Base-by-base conservation (phyloP, 2,113 vertebrate genomes). In the Buteo buteo region DNA sequence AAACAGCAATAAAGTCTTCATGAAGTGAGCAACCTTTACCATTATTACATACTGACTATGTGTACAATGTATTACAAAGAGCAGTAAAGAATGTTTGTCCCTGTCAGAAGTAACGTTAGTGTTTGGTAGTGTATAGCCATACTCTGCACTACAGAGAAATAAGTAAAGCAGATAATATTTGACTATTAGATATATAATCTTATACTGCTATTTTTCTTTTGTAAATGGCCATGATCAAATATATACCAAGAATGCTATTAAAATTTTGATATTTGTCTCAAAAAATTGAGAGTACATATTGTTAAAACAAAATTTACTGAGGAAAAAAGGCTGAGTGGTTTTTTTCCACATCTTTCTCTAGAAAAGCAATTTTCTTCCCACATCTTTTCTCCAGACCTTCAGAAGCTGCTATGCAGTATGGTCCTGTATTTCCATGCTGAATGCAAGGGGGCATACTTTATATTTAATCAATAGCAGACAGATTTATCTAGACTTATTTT, bases 401-500 rank as follows among this genome's bases (percentile, higher is more conserved):
- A 67, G 87, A 86, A 96, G 32, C 81, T 89, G 21, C 70, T 94
- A 2, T 84, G 59, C 82, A 47, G 6, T 67, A 49, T 64, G 47
- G 85, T 31, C 25, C 58, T 90, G 0, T 71, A 49, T 77, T 3
- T 44, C 26, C 16, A n/a, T 47, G n/a, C 38, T 83, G 74, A 73
- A 47, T 83, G 45, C 32, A 72, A 58, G 19, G 54, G 49, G 36
- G 18, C 15, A 73, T 92, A 61, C 94, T 94, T 96, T 96, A 62
- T 97, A 40, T 72, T 90, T 82, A 90, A 95, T 97, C 91, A 88
- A 62, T 57, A 90, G 61, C 85, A 90, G 69, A 34, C 20, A 52
- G 57, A 73, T 88, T 89, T 94, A 78, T 85, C 73, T 86, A 55
- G 72, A 72, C 64, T 93, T 93, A 25, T 88, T 76, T 86, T 84